A percentile compares a stretch with the other conserved stretches of the same genome.
phyloP scores from a whole-genome alignment of 2,113 vertebrate species.

The Podilymbus podiceps region DNA sequence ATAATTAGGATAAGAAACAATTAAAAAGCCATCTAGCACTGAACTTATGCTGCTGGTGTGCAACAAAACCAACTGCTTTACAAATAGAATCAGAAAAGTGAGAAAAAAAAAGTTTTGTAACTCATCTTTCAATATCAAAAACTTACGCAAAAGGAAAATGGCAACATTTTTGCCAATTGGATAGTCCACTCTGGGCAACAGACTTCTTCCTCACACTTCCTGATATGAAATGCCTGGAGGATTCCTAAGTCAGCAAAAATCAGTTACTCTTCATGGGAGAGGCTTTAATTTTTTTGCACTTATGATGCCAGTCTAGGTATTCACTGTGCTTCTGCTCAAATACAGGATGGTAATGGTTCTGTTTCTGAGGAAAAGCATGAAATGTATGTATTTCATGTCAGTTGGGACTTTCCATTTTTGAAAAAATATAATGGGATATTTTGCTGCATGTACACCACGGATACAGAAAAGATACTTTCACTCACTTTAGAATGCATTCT shows the following conservation, averaged over 20 bases:
- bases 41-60: not conserved
- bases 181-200: not conserved
- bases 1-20: not conserved
- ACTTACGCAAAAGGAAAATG: not conserved
- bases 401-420: not conserved
- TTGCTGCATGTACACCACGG: not conserved
- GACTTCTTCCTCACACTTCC: not conserved
- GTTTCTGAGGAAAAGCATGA: not conserved
- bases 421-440: not conserved
- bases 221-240: not conserved
- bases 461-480: not conserved
- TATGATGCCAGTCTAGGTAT: not conserved
- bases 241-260: not conserved
- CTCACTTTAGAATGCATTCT: not conserved
- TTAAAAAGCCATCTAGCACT: not conserved
- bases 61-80: not conserved
- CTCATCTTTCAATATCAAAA: slow-evolving; percentile 34
- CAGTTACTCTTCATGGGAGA: not conserved
- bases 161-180: not conserved
- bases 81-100: not conserved
- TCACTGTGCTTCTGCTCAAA: not conserved
- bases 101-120: slow-evolving; percentile 34
- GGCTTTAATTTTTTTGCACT: not conserved
- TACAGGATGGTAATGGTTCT: not conserved
- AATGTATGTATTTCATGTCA: not conserved